phyloP scores from a whole-genome alignment of 1,140 invertebrate genomes.

The Pseudomyrmex sp. region DNA sequence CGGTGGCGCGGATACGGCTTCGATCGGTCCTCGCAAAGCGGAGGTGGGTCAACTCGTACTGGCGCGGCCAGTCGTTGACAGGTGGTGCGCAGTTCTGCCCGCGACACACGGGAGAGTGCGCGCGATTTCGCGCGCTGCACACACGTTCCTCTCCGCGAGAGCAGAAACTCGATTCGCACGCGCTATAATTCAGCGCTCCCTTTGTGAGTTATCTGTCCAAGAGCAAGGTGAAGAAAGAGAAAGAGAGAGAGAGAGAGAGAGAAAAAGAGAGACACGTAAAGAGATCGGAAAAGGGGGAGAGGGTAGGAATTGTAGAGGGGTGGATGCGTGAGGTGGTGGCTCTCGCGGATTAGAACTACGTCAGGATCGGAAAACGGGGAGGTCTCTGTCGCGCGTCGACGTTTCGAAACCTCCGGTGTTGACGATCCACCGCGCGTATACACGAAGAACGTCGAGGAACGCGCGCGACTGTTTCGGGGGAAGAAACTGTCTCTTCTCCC shows the following conservation, averaged over 20 bases:
- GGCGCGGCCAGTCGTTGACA: slow-evolving; percentile 35
- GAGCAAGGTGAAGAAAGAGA: slow-evolving; percentile 9
- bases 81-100: slow-evolving; percentile 52
- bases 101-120: not conserved
- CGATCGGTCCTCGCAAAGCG: slow-evolving; percentile 28
- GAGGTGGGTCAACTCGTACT: slow-evolving; percentile 52
- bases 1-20: slow-evolving; percentile 18
- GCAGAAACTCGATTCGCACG: not conserved
- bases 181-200: not conserved
- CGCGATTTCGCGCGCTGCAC: not conserved
- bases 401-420: not conserved
- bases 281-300: not conserved
- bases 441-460: not conserved
- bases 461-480: not conserved
- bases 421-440: slow-evolving; percentile 6
- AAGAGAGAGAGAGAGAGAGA: not conserved
- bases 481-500: too few relatives aligned
- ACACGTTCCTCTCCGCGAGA: not conserved
- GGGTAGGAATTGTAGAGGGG: not conserved
- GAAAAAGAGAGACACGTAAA: not conserved
- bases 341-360: not conserved
- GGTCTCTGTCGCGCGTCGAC: too few relatives aligned
- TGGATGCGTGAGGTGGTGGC: slow-evolving; percentile 10
- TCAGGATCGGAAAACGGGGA: too few relatives aligned
- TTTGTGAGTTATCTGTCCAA: not conserved